Evolutionary conservation across 2,797 vertebrate species (phyloP).

Genomic region (Sphenopsis melanotis): DNA sequence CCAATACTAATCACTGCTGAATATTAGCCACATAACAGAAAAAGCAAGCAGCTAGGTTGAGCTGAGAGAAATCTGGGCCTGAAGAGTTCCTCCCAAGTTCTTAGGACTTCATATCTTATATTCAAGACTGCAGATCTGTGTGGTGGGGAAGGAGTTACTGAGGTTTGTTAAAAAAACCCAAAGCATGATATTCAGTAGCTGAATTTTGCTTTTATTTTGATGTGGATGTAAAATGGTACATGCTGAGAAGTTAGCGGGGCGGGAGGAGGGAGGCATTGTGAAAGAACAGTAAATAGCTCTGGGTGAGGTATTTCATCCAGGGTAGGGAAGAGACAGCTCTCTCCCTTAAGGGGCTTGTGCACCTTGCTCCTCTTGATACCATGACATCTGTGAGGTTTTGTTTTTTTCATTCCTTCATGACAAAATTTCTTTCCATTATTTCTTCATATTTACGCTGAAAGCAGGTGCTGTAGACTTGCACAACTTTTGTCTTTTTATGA

Average conservation of each 20-base stretch:
- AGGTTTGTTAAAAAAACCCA: background rate
- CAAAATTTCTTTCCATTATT: background rate
- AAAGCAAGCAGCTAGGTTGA: background rate
- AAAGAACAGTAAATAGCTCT: background rate
- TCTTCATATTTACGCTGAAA: background rate
- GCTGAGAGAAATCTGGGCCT: background rate
- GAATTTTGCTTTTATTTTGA: background rate
- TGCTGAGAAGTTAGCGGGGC: background rate
- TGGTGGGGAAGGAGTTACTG: background rate
- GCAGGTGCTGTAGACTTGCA: background rate
- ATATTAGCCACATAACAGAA: background rate
- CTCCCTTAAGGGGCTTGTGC: background rate
- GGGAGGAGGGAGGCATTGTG: background rate
- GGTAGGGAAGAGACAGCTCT: rapidly evolving
- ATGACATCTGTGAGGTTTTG: rapidly evolving
- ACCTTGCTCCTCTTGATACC: background rate
- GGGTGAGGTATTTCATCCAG: background rate
- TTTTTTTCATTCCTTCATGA: background rate
- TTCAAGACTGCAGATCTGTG: background rate
- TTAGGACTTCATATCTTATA: background rate
- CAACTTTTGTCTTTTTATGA: background rate
- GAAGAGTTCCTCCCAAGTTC: background rate
- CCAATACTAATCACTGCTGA: background rate
- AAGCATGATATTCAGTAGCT: background rate
- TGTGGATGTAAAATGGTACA: background rate